These are phyloP conservation scores for Pleuronectes platessa DNA, from an alignment of 2,113 vertebrate genomes.

Conservation along the genomic window DNA sequence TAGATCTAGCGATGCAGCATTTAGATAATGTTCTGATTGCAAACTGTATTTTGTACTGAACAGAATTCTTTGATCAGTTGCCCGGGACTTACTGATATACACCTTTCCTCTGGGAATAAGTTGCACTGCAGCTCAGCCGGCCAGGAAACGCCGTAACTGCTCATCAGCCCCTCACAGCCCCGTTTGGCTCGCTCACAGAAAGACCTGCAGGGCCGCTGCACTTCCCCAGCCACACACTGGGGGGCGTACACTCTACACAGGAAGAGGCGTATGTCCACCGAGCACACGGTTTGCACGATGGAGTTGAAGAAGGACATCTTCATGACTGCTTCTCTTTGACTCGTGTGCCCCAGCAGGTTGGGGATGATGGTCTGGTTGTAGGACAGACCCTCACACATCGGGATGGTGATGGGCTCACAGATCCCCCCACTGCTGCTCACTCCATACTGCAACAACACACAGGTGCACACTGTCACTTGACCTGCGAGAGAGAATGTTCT, in stretches of 20 bases:
- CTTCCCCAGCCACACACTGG: conserved; percentile 55
- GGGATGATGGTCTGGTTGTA: conserved; percentile 72
- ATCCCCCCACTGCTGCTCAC: conserved; percentile 52
- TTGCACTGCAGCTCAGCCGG: conserved; percentile 64
- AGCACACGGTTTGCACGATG: conserved; percentile 50
- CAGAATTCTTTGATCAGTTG: neutral
- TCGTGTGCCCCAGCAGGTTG: conserved; percentile 69
- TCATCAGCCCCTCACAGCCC: conserved; percentile 60
- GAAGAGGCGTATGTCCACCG: conserved; percentile 57
- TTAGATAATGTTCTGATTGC: neutral
- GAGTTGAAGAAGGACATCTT: conserved; percentile 75
- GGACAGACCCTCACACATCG: conserved; percentile 66
- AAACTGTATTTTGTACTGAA: no score
- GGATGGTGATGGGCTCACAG: conserved; percentile 73
- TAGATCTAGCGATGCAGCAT: neutral
- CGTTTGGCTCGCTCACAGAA: conserved; percentile 62
- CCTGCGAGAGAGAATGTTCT: no score
- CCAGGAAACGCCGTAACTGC: conserved; percentile 60
- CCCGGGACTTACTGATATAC: conserved; percentile 53
- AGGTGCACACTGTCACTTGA: neutral
- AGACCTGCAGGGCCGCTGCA: conserved; percentile 66
- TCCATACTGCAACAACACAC: conserved; percentile 52
- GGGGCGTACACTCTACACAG: conserved; percentile 73
- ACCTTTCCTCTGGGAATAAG: conserved; percentile 70
- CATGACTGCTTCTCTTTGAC: conserved; percentile 58